These are phyloP conservation scores for Orchesella flavescens DNA, from an alignment of 2,888 invertebrate genomes.

Conservation along the genomic window DNA sequence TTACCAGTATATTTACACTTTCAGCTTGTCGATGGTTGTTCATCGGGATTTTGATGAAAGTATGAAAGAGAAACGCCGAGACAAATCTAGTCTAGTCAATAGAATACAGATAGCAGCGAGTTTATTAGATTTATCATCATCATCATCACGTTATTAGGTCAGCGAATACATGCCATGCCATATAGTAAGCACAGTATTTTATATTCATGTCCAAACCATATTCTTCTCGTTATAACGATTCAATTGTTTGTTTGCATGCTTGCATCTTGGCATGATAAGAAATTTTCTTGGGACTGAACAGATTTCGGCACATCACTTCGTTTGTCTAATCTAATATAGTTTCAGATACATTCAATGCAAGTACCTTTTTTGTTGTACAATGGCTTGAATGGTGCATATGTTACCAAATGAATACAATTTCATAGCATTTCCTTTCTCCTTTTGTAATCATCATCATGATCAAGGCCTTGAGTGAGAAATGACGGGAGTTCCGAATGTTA, in stretches of 20 bases:
- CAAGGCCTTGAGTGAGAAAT: conserved; percentile 32
- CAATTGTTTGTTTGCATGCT: conserved; percentile 48
- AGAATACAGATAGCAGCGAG: no score
- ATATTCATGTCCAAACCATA: no score
- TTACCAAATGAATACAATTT: conserved; percentile 48
- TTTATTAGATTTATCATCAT: no score
- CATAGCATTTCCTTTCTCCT: conserved; percentile 36
- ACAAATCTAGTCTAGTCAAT: no score
- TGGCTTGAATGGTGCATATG: conserved; percentile 43
- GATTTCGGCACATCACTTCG: conserved; percentile 60
- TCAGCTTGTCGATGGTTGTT: no score
- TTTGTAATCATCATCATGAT: conserved; percentile 8
- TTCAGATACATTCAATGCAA: conserved; percentile 47
- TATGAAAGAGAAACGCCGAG: no score
- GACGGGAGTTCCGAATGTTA: conserved; percentile 56
- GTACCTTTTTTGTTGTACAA: conserved; percentile 9
- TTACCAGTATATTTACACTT: no score
- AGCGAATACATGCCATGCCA: conserved; percentile 12
- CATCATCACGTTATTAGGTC: conserved; percentile 20
- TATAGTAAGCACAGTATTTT: no score
- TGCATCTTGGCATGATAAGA: conserved; percentile 45
- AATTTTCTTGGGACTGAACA: conserved; percentile 59
- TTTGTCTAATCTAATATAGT: conserved; percentile 63
- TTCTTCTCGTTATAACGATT: conserved; percentile 49
- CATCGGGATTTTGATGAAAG: no score